Evolutionary conservation across 2,888 invertebrate genomes (phyloP).

Genomic region (Fissipunctia ypsillon): DNA sequence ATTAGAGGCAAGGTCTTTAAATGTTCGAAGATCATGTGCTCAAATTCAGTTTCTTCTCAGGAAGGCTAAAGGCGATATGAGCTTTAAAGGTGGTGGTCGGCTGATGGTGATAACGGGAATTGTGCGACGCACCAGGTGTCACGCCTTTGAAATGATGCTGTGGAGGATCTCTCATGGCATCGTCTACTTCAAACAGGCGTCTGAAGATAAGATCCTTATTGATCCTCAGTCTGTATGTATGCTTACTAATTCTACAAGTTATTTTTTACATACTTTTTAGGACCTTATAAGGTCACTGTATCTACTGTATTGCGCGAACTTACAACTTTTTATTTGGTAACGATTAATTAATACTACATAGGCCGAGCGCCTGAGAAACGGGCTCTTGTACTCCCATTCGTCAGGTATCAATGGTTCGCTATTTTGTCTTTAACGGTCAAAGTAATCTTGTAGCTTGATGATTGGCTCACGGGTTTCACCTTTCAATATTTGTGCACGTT

Average conservation of each 20-base stretch:
- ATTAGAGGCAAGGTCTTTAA: too few species aligned
- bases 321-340: background rate
- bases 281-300: background rate
- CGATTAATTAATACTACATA: background rate
- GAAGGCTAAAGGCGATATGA: too few species aligned
- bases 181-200: conserved; percentile 95
- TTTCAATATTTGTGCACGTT: background rate
- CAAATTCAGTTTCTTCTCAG: conserved; percentile 15
- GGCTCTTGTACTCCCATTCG: background rate
- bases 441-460: conserved; percentile 1
- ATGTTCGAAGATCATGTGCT: background rate
- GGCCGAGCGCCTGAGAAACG: background rate
- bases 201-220: conserved; percentile 93
- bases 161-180: conserved; percentile 92
- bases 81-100: conserved; percentile 68
- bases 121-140: conserved; percentile 74
- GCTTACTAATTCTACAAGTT: background rate
- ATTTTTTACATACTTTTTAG: background rate
- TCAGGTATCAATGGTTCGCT: background rate
- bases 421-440: background rate
- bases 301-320: background rate
- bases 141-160: conserved; percentile 82
- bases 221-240: conserved; percentile 94
- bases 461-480: background rate
- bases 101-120: conserved; percentile 82